Evolutionary conservation across 2,113 vertebrate genomes (phyloP).

Genomic region (Crypturellus undulatus): DNA sequence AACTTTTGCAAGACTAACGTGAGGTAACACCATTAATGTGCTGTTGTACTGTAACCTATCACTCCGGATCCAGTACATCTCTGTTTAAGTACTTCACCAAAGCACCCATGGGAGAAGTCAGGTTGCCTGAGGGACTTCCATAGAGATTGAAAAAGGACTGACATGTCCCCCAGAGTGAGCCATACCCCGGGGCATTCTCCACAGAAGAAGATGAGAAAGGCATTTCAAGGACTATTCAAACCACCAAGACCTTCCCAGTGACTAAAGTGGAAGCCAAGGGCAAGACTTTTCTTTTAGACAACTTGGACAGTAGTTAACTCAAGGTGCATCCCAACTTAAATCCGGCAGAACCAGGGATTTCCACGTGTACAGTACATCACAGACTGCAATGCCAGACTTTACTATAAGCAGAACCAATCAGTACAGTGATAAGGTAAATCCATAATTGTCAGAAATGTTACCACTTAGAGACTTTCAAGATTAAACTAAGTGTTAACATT

Average conservation of each 20-base stretch:
- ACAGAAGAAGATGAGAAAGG: not conserved
- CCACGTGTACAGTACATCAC: not conserved
- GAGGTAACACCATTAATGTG: not conserved
- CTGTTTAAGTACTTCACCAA: not conserved
- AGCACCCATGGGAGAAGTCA: not conserved
- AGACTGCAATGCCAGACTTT: not conserved
- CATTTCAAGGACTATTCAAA: not conserved
- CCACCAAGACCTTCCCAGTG: not conserved
- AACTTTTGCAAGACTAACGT: not conserved
- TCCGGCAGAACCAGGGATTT: not conserved
- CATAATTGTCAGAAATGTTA: not conserved
- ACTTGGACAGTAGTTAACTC: not conserved
- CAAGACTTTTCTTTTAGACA: not conserved
- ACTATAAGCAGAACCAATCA: not conserved
- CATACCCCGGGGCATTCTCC: not conserved
- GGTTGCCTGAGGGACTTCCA: not conserved
- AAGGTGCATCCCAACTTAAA: not conserved
- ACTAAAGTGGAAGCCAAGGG: not conserved
- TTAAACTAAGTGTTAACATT: constrained; percentile 10
- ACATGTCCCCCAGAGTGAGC: not conserved
- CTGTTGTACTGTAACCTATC: not conserved
- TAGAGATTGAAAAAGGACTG: not conserved
- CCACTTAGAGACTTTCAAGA: not conserved
- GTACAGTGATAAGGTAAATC: not conserved
- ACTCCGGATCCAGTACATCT: not conserved